Base-by-base conservation (phyloP, 2,888 invertebrate species). In the Cataglyphis albicans region DNA sequence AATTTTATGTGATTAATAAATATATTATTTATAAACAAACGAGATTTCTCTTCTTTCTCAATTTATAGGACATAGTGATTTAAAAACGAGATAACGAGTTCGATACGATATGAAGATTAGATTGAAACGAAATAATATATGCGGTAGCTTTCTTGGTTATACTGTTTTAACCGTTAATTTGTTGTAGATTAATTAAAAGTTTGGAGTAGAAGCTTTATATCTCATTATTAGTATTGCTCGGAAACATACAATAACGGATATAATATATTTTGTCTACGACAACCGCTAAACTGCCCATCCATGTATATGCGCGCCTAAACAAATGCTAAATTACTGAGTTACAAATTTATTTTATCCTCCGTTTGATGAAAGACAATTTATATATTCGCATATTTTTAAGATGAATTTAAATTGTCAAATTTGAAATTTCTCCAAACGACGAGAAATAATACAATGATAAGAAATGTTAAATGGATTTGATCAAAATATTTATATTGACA, bases 101-200 rank as follows among this genome's bases (percentile, higher is more conserved):
- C 64, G 80, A 72, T 81, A 82, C 81, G 80, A 72, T 85, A 83
- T 76, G 85, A 83, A 85, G 82, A 84, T 87, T 82, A 81, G 15
- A 57, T 3, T 10, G 63, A 67, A 57, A 82, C 74, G 44, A 68
- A 44, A 76, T 67, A 78, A 25, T 61, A 63, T 59, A 57, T 48
- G 75, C 25, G 59, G 73, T 75, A 82, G 35, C 80, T 75, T 74
- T 48, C 15, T 76, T 74, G 25, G 74, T 83, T 74, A 82, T 80
- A 83, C 84, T 82, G 84, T 84, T 87, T 86, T 88, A 89, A 88
- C 87, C 88, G 86, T 91, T 91, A 90, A 91, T 91, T 91, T 85
- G 89, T 89, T 89, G 90, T 87, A 88, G 89, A 92, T 92, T 92
- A 92, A 92, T 92, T 92, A 92, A 92, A 92, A 89, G 90, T 92